Conservation (phyloP, 2,113 vertebrate genomes). For the Neotoma lepida region DNA sequence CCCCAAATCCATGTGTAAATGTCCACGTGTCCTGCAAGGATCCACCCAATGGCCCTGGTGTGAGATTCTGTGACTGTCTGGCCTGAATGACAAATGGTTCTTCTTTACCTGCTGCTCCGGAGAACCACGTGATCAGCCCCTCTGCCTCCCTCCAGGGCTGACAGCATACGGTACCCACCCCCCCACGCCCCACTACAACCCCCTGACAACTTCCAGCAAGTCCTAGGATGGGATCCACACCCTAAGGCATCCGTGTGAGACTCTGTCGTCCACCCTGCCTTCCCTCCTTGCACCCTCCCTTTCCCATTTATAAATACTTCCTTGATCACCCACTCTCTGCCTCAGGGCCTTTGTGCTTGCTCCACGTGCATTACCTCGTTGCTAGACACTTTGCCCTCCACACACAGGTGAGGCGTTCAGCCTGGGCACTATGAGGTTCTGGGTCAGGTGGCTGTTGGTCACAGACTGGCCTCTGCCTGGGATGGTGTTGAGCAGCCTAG, state of each 20-base stretch:
- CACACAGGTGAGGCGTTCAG: neutral
- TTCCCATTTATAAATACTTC: neutral
- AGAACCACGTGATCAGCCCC: neutral
- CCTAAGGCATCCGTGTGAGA: neutral
- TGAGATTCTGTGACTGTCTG: no score
- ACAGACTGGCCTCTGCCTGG: slow-evolving; percentile 1
- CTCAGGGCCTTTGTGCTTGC: neutral
- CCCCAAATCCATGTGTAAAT: neutral
- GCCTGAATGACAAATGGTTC: neutral
- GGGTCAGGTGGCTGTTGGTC: neutral
- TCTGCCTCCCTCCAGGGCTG: neutral
- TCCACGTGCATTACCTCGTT: neutral
- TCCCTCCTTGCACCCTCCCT: neutral
- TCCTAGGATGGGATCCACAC: neutral
- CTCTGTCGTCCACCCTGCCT: neutral
- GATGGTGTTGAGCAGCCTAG: neutral
- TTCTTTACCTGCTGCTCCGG: neutral
- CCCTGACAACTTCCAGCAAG: neutral
- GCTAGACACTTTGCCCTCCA: neutral
- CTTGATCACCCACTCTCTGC: neutral
- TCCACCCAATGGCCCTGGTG: neutral
- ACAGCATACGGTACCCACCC: no score
- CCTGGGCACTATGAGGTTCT: neutral
- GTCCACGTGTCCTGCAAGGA: neutral
- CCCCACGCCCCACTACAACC: neutral